Percentiles rank a stretch among this genome's conserved stretches.
These are phyloP conservation scores for Drosophila melanica DNA, from an alignment of 1,140 invertebrate genomes.

Conservation along the genomic window DNA sequence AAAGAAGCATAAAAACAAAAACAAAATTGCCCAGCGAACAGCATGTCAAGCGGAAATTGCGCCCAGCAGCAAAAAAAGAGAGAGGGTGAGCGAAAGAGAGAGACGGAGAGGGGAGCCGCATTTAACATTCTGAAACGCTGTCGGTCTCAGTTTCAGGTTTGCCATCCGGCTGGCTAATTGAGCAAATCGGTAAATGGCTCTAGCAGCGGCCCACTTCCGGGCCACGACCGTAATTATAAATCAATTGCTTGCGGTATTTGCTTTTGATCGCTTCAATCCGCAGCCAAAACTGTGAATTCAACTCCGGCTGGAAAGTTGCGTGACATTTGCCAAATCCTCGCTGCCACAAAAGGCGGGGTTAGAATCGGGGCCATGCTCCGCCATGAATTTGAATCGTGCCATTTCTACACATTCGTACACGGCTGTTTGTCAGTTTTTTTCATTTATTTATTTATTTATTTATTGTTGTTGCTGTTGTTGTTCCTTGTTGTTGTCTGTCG, in stretches of 20 bases:
- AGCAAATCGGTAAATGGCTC: slow-evolving; percentile 59
- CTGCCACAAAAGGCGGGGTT: too few relatives aligned
- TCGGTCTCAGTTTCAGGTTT: slow-evolving; percentile 53
- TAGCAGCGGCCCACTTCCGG: slow-evolving; percentile 50
- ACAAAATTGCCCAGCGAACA: slow-evolving; percentile 52
- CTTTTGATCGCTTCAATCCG: slow-evolving; percentile 38
- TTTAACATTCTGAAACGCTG: slow-evolving; percentile 33
- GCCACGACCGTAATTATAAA: slow-evolving; percentile 69
- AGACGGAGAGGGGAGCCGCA: not conserved
- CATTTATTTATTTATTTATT: slow-evolving; percentile 36
- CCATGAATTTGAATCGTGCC: slow-evolving; percentile 50
- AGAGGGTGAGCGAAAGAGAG: not conserved
- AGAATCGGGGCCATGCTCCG: not conserved
- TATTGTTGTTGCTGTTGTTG: too few relatives aligned
- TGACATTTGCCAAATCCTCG: slow-evolving; percentile 62
- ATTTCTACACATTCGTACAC: slow-evolving; percentile 51
- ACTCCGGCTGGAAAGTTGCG: slow-evolving; percentile 51
- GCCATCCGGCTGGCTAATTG: slow-evolving; percentile 64
- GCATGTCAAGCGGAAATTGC: slow-evolving; percentile 62
- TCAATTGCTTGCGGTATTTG: slow-evolving; percentile 66
- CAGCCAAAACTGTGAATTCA: not conserved
- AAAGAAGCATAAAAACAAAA: slow-evolving; percentile 23
- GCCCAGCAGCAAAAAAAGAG: slow-evolving; percentile 15
- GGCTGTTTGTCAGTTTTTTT: slow-evolving; percentile 49
- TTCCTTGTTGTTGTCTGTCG: slow-evolving; percentile 7